Conservation (phyloP, 2,797 vertebrate species). For the Dromococcyx pavoninus region DNA sequence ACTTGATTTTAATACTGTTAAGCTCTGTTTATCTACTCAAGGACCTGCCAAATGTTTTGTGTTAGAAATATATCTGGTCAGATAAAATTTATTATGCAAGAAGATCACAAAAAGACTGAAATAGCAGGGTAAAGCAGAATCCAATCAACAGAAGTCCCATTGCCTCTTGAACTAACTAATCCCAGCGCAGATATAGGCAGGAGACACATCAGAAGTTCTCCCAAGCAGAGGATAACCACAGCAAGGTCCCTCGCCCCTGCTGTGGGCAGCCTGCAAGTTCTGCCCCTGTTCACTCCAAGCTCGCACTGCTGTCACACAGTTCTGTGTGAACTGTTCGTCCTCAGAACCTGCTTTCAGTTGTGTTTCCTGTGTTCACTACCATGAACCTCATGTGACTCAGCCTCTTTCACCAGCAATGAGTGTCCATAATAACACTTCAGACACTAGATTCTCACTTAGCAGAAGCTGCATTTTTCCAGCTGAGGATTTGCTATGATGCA, state of each 20-base stretch:
- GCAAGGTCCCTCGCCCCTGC: rapidly evolving
- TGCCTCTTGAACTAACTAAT: not conserved
- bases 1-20: not conserved
- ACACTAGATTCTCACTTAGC: not conserved
- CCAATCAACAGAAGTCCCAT: rapidly evolving
- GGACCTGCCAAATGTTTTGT: not conserved
- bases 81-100: not conserved
- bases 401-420: not conserved
- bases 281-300: not conserved
- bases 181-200: rapidly evolving
- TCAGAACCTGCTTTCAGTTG: rapidly evolving
- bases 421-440: not conserved
- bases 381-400: not conserved
- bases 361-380: rapidly evolving
- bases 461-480: not conserved
- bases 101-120: not conserved
- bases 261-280: not conserved
- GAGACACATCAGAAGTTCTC: rapidly evolving
- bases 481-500: not conserved
- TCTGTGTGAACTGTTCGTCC: rapidly evolving
- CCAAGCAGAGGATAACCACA: rapidly evolving
- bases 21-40: not conserved
- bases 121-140: not conserved
- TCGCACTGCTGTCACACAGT: rapidly evolving
- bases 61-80: not conserved